These are phyloP conservation scores for Mactromeris polynyma DNA, from an alignment of 2,888 invertebrate genomes.

Conservation along the genomic window DNA sequence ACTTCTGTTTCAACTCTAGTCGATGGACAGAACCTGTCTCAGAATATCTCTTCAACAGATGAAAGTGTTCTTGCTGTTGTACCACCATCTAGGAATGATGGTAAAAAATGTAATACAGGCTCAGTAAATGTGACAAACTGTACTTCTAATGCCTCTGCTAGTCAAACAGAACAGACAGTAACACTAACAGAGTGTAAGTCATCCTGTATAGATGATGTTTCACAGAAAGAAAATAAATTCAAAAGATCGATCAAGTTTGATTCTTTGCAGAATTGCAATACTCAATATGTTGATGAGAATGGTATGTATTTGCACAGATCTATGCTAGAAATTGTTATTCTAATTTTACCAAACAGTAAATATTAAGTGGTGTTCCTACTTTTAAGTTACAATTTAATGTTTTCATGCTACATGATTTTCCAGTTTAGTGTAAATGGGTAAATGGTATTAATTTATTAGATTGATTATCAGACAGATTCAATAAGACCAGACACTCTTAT, in stretches of 20 bases:
- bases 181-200: conserved; percentile 2
- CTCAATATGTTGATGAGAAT: conserved; percentile 1
- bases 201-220: not conserved
- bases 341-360: no score
- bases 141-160: not conserved
- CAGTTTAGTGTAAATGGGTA: no score
- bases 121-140: not conserved
- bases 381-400: no score
- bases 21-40: conserved; percentile 62
- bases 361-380: no score
- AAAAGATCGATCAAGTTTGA: conserved; percentile 57
- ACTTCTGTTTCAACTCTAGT: conserved; percentile 63
- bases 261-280: conserved; percentile 22
- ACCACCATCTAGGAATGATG: not conserved
- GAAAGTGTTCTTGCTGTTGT: conserved; percentile 3
- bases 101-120: not conserved
- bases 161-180: not conserved
- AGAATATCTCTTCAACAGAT: conserved; percentile 53
- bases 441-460: no score
- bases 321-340: no score
- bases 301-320: not conserved
- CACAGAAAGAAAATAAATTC: conserved; percentile 27
- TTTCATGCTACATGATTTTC: no score
- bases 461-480: no score
- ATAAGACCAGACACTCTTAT: no score